Evolutionary conservation across 1,140 invertebrate species (phyloP).

Genomic region (Nautilus pompilius): DNA sequence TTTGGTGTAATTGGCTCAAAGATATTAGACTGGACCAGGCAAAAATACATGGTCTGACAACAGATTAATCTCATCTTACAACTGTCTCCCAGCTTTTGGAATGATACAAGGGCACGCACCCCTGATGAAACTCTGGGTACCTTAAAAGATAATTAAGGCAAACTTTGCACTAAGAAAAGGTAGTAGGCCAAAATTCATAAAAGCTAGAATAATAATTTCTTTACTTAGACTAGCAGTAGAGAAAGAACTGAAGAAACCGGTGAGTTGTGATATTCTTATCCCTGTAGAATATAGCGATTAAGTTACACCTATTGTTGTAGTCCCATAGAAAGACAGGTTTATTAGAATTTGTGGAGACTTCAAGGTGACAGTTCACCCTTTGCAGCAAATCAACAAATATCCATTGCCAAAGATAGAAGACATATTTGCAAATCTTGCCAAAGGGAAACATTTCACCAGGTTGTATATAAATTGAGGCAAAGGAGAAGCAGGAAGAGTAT

Average conservation of each 20-base stretch:
- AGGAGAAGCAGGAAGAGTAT: conserved; percentile 15
- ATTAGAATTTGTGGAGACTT: conserved; percentile 37
- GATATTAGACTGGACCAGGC: conserved; percentile 17
- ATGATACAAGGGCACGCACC: background rate
- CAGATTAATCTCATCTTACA: too few relatives aligned
- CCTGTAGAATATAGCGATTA: conserved; percentile 45
- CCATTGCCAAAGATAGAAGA: conserved; percentile 26
- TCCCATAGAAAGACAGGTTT: conserved; percentile 17
- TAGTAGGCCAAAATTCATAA: conserved; percentile 17
- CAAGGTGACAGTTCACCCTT: conserved; percentile 36
- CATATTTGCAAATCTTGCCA: conserved; percentile 22
- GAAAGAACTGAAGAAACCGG: conserved; percentile 46
- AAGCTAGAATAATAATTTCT: conserved; percentile 46
- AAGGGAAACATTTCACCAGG: conserved; percentile 21
- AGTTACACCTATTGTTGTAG: conserved; percentile 26
- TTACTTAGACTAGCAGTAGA: conserved; percentile 47
- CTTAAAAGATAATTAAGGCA: conserved; percentile 16
- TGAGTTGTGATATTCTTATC: conserved; percentile 47
- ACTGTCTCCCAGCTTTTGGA: background rate
- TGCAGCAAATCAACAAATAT: conserved; percentile 19
- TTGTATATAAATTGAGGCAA: conserved; percentile 21
- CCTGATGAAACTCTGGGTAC: conserved; percentile 5
- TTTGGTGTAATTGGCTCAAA: conserved; percentile 18
- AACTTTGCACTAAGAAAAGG: conserved; percentile 9
- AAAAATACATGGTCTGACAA: conserved; percentile 4